A percentile compares a stretch with the other conserved stretches of the same genome.
phyloP scores from a whole-genome alignment of 2,888 invertebrate genomes.

The Luffia ferchaultella region DNA sequence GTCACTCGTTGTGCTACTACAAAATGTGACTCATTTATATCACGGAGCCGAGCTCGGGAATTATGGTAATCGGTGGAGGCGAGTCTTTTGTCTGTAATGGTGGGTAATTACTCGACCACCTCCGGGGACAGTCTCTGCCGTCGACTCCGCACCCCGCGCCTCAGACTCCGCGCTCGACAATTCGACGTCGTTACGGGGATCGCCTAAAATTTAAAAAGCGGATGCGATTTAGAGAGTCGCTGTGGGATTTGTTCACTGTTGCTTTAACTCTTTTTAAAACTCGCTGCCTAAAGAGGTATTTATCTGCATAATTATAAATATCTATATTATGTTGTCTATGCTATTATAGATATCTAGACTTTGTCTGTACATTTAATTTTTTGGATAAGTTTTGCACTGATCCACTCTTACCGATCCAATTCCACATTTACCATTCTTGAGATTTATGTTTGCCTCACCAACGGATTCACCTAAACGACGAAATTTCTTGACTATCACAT shows the following conservation, averaged over 20 bases:
- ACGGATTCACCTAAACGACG: too few species aligned
- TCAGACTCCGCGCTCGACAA: constrained; percentile 25
- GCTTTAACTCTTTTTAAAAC: constrained; percentile 30
- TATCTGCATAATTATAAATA: too few species aligned
- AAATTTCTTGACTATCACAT: too few species aligned
- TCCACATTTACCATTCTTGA: too few species aligned
- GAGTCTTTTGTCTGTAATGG: constrained; percentile 66
- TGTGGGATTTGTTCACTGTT: constrained; percentile 44
- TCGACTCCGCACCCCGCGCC: constrained; percentile 38
- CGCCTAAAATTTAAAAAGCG: constrained; percentile 63
- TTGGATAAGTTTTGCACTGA: too few species aligned
- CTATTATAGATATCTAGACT: too few species aligned
- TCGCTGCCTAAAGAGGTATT: too few species aligned
- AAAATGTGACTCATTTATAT: constrained; percentile 64
- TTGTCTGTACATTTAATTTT: too few species aligned
- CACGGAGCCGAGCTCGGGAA: constrained; percentile 44
- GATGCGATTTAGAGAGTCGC: constrained; percentile 55
- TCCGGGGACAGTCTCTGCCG: constrained; percentile 53
- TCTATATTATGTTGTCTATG: too few species aligned
- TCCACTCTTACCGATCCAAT: too few species aligned
- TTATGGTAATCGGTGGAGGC: constrained; percentile 64
- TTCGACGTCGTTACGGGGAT: constrained; percentile 64
- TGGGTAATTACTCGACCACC: constrained; percentile 60
- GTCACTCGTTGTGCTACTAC: constrained; percentile 61
- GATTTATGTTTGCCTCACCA: too few species aligned